These are phyloP conservation scores for Linhomoeus sp. DNA, from an alignment of 2,888 invertebrate species.

Conservation along the genomic window DNA sequence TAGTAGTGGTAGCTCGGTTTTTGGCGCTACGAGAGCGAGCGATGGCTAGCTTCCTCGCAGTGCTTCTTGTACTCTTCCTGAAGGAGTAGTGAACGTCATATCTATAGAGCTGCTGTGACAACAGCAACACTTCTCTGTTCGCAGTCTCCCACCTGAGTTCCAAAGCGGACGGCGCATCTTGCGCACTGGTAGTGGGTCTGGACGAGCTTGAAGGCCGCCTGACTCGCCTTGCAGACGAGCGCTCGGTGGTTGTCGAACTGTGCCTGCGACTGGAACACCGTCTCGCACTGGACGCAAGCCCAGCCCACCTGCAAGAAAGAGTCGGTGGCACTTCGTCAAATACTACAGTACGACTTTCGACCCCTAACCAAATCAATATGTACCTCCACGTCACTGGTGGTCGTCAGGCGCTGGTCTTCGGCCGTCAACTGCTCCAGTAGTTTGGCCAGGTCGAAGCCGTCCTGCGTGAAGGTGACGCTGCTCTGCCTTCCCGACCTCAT, in stretches of 20 bases:
- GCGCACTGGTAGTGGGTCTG: constrained; percentile 8
- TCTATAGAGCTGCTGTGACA: too few species aligned
- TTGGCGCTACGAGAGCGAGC: too few species aligned
- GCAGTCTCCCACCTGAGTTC: too few species aligned
- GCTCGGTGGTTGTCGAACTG: constrained; percentile 15
- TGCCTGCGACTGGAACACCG: constrained; percentile 23
- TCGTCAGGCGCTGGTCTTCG: not conserved
- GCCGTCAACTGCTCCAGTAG: not conserved
- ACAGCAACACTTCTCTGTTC: too few species aligned
- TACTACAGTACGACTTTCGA: too few species aligned
- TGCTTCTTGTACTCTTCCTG: too few species aligned
- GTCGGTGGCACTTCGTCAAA: too few species aligned
- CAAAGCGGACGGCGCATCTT: constrained; percentile 4
- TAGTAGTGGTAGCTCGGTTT: too few species aligned
- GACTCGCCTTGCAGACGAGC: constrained; percentile 2
- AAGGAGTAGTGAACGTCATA: too few species aligned
- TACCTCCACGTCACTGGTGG: constrained; percentile 4
- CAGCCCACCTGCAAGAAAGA: constrained; percentile 21
- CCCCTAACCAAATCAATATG: too few species aligned
- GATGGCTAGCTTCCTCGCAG: too few species aligned
- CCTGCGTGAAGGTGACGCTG: constrained; percentile 6
- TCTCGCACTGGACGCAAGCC: constrained; percentile 22
- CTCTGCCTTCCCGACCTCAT: constrained; percentile 5
- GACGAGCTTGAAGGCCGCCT: constrained; percentile 5
- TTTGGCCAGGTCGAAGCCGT: constrained; percentile 3